A percentile compares a stretch with the other conserved stretches of the same genome.
These are phyloP conservation scores for Ictalurus punctatus DNA, from an alignment of 2,113 vertebrate genomes.

Conservation along the genomic window DNA sequence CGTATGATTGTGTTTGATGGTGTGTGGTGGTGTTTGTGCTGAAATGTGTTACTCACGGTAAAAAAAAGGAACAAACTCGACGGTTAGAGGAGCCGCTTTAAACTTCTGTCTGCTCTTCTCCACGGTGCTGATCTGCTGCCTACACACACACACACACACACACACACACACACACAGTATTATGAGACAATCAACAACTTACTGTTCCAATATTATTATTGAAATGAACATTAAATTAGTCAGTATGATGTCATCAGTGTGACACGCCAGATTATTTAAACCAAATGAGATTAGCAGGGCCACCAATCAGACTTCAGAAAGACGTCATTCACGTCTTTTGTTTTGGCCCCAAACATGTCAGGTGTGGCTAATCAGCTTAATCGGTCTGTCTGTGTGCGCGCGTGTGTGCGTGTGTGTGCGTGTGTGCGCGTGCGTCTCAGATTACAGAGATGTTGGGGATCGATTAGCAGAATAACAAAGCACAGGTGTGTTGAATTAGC, in stretches of 20 bases:
- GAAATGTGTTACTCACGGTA: constrained; percentile 84
- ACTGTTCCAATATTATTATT: not conserved
- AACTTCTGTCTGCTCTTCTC: constrained; percentile 96
- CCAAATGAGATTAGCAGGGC: not conserved
- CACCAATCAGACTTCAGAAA: not conserved
- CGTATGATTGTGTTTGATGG: too few relatives aligned
- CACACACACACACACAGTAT: constrained; percentile 43
- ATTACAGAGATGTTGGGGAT: not conserved
- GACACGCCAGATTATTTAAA: not conserved
- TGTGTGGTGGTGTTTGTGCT: not conserved
- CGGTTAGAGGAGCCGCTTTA: constrained; percentile 92
- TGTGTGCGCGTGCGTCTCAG: constrained; percentile 12
- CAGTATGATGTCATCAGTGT: not conserved
- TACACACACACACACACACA: constrained; percentile 59
- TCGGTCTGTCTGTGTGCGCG: not conserved
- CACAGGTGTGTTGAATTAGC: constrained; percentile 2
- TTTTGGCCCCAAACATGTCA: not conserved
- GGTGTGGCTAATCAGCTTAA: not conserved
- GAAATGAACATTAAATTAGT: not conserved
- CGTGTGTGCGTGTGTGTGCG: not conserved
- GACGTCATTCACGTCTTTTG: too few relatives aligned
- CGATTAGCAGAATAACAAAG: not conserved
- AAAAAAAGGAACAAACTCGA: constrained; percentile 98
- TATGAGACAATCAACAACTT: not conserved
- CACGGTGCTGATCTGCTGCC: constrained; percentile 80